A percentile compares a stretch with the other conserved stretches of the same genome.
Evolutionary conservation across 2,113 vertebrate species (phyloP).

Genomic region (Rhadina sibilatrix): DNA sequence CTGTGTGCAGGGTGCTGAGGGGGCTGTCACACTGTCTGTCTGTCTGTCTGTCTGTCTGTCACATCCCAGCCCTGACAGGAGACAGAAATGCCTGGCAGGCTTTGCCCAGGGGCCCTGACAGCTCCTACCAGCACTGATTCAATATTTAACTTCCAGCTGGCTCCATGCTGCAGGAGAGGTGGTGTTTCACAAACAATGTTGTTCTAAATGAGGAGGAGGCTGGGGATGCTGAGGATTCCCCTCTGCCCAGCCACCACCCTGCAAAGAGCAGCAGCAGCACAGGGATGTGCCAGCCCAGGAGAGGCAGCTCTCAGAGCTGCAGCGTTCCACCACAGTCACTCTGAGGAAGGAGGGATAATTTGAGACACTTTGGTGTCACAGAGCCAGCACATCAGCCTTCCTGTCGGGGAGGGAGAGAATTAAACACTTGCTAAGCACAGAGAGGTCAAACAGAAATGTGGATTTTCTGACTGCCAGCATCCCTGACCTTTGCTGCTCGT

Average conservation of each 20-base stretch:
- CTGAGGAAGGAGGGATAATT: background rate
- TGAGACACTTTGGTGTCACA: background rate
- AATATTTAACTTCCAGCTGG: background rate
- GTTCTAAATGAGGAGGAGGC: background rate
- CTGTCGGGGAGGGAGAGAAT: background rate
- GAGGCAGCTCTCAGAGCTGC: background rate
- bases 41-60: background rate
- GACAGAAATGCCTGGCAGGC: background rate
- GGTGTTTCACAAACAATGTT: background rate
- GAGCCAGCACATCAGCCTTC: background rate
- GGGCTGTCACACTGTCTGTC: background rate
- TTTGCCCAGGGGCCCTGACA: background rate
- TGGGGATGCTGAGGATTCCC: background rate
- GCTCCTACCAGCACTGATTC: background rate
- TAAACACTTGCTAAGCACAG: background rate
- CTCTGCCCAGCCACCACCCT: background rate
- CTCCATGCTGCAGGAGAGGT: background rate
- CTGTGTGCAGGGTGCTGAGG: background rate
- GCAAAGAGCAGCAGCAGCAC: background rate
- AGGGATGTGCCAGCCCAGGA: background rate
- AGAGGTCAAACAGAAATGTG: constrained; percentile 25
- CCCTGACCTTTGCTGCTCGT: background rate
- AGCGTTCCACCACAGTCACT: background rate
- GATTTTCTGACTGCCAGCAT: background rate
- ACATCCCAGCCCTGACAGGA: background rate